A percentile compares a stretch with the other conserved stretches of the same genome.
These are phyloP conservation scores for Chloropsis cyanopogon DNA, from an alignment of 2,113 vertebrate genomes.

Conservation along the genomic window DNA sequence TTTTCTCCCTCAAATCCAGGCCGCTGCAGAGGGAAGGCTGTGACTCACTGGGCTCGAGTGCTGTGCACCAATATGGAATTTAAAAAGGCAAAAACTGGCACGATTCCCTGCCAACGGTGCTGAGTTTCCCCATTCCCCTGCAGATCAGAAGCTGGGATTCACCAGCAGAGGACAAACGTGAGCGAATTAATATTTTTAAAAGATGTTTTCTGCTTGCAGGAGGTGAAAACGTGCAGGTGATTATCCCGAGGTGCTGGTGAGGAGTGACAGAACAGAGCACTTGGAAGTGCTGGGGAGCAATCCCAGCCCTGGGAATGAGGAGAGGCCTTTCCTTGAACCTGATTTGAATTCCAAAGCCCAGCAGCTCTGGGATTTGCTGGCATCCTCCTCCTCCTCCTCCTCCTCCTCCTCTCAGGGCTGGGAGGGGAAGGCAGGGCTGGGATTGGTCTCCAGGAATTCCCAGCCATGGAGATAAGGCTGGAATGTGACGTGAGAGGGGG, in stretches of 20 bases:
- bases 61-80: neutral
- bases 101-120: neutral
- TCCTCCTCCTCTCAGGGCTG: neutral
- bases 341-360: neutral
- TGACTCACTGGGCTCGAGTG: neutral
- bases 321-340: neutral
- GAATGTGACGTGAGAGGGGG: neutral
- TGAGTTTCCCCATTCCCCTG: neutral
- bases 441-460: slow-evolving; percentile 38
- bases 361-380: neutral
- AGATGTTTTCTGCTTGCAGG: neutral
- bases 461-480: slow-evolving; percentile 41
- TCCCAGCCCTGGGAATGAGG: neutral
- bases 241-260: neutral
- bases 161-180: neutral
- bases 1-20: neutral
- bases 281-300: neutral
- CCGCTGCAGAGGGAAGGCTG: neutral
- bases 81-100: neutral
- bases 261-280: neutral
- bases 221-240: neutral
- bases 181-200: neutral
- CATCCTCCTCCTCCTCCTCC: neutral
- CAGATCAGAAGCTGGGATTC: neutral
- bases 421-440: neutral